A percentile compares a stretch with the other conserved stretches of the same genome.
phyloP scores from a whole-genome alignment of 2,888 invertebrate species.

The Ectemnius cavifrons region DNA sequence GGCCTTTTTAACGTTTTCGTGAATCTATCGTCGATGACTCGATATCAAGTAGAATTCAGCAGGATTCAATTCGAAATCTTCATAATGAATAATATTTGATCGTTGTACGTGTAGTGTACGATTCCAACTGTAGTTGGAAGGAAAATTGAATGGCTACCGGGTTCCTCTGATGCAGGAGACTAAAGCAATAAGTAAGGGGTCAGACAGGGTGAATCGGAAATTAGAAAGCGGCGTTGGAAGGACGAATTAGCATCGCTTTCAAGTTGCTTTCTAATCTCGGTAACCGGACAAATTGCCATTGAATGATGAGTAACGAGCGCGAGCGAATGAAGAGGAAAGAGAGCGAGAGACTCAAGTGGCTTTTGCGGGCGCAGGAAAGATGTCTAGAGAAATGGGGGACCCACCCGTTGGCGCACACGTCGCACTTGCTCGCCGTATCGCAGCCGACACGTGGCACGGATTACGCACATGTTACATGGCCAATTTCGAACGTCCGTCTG shows the following conservation, averaged over 20 bases:
- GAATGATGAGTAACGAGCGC: slow-evolving; percentile 69
- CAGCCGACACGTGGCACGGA: slow-evolving; percentile 73
- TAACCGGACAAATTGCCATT: slow-evolving; percentile 66
- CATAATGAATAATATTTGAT: background rate
- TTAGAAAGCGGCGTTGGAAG: slow-evolving; percentile 61
- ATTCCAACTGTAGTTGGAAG: slow-evolving; percentile 8
- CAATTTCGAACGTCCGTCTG: slow-evolving; percentile 72
- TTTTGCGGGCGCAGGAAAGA: slow-evolving; percentile 54
- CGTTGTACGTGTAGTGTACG: background rate
- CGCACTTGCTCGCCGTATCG: slow-evolving; percentile 29
- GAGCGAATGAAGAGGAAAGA: slow-evolving; percentile 41
- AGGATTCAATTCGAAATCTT: background rate
- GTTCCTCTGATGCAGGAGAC: slow-evolving; percentile 55
- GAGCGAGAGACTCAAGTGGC: slow-evolving; percentile 47
- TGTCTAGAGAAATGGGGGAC: slow-evolving; percentile 34
- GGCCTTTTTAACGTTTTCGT: slow-evolving; percentile 65
- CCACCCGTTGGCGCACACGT: slow-evolving; percentile 27
- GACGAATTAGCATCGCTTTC: slow-evolving; percentile 71
- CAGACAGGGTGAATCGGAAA: slow-evolving; percentile 61
- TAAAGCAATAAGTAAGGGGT: slow-evolving; percentile 55
- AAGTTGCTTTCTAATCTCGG: slow-evolving; percentile 71
- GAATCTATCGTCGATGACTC: background rate
- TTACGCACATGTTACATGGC: slow-evolving; percentile 73
- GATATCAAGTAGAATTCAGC: background rate
- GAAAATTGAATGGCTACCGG: slow-evolving; percentile 27